phyloP scores from a whole-genome alignment of 2,888 invertebrate species.

The Agriotes lineatus region DNA sequence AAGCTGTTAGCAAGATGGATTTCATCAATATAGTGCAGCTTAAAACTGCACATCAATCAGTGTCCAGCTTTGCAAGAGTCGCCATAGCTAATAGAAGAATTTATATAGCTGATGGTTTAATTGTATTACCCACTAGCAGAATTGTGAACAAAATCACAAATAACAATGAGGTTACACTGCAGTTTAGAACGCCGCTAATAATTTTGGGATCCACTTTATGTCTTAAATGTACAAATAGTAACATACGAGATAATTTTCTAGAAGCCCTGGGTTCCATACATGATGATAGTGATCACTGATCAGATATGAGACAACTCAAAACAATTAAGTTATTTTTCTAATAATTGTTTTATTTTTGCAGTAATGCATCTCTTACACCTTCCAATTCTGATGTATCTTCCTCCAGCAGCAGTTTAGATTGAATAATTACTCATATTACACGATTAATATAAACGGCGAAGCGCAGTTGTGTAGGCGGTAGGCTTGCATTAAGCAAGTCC shows the following conservation, averaged over 20 bases:
- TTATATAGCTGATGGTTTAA: background rate
- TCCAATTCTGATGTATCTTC: no score
- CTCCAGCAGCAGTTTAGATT: no score
- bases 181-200: background rate
- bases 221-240: background rate
- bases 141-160: background rate
- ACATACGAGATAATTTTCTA: background rate
- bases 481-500: no score
- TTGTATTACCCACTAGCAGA: background rate
- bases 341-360: no score
- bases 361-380: no score
- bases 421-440: no score
- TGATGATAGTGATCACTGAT: no score
- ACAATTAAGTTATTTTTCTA: no score
- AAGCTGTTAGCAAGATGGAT: background rate
- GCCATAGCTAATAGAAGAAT: background rate
- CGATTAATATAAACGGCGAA: no score
- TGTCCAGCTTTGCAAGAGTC: background rate
- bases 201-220: background rate
- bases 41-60: background rate
- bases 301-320: no score
- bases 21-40: background rate
- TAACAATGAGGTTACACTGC: background rate
- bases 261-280: background rate
- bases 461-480: no score